Evolutionary conservation across 2,888 invertebrate species (phyloP).

Genomic region (Agrilus biguttatus): DNA sequence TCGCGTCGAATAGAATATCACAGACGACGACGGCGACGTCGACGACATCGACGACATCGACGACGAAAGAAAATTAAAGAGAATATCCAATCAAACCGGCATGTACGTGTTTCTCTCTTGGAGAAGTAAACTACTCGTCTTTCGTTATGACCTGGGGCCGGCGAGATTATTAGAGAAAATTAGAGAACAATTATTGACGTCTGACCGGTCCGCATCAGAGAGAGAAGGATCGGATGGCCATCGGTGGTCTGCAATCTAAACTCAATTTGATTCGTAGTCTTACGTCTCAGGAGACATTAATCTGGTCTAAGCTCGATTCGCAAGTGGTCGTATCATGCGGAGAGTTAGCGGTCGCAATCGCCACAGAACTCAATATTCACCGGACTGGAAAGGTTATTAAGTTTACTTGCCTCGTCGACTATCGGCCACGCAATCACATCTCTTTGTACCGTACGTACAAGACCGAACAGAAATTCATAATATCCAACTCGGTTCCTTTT

Average conservation of each 20-base stretch:
- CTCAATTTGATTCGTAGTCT: slow-evolving; percentile 34
- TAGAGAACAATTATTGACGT: slow-evolving; percentile 20
- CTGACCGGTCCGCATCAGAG: slow-evolving; percentile 16
- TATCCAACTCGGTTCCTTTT: no score
- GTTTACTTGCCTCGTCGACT: slow-evolving; percentile 27
- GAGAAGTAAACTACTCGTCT: no score
- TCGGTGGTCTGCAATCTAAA: slow-evolving; percentile 29
- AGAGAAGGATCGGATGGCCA: slow-evolving; percentile 20
- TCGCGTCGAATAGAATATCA: no score
- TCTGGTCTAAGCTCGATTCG: slow-evolving; percentile 32
- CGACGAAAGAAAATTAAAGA: no score
- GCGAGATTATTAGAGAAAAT: slow-evolving; percentile 5
- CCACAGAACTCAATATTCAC: slow-evolving; percentile 31
- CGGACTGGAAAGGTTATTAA: slow-evolving; percentile 36
- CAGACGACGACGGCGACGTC: no score
- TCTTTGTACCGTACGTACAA: no score
- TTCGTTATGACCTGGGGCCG: background rate
- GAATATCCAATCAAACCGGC: no score
- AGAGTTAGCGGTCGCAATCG: slow-evolving; percentile 21
- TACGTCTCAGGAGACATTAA: slow-evolving; percentile 29
- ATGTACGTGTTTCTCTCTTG: no score
- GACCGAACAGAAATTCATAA: no score
- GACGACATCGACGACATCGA: no score
- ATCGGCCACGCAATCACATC: no score
- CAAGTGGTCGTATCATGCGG: slow-evolving; percentile 30